phyloP scores from a whole-genome alignment of 2,113 vertebrate species.

The Oreochromis niloticus region DNA sequence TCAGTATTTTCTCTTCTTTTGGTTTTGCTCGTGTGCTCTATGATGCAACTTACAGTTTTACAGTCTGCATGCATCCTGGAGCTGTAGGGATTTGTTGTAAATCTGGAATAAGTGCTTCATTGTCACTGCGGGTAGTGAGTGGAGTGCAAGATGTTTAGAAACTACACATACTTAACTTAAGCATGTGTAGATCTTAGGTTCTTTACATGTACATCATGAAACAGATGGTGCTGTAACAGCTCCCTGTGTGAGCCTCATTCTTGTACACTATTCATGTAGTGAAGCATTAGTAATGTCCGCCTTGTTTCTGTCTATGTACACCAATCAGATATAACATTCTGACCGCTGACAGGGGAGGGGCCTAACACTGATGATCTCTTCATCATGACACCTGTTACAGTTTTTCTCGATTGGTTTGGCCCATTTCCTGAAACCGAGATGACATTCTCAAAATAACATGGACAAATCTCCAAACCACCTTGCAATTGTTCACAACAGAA shows the following conservation, averaged over 20 bases:
- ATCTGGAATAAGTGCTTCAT: neutral
- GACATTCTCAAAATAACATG: too few species aligned
- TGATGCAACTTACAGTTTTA: neutral
- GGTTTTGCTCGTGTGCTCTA: neutral
- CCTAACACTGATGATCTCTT: neutral
- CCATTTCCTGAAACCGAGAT: too few species aligned
- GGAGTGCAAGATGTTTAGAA: neutral
- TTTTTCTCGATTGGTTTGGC: too few species aligned
- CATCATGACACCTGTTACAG: too few species aligned
- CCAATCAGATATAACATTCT: neutral
- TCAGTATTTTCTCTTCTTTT: neutral
- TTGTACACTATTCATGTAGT: neutral
- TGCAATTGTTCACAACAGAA: too few species aligned
- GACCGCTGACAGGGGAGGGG: neutral
- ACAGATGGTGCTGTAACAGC: conserved; percentile 64
- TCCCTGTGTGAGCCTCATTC: neutral
- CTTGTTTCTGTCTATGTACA: neutral
- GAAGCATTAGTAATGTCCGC: neutral
- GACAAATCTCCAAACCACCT: too few species aligned
- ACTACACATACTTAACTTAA: conserved; percentile 68
- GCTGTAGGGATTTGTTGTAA: neutral
- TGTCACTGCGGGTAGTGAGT: conserved; percentile 49
- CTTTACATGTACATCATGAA: conserved; percentile 79
- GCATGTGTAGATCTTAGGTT: conserved; percentile 69
- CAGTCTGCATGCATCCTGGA: neutral